These are phyloP conservation scores for Miniopterus natalensis DNA, from an alignment of 2,113 vertebrate genomes.

Conservation along the genomic window DNA sequence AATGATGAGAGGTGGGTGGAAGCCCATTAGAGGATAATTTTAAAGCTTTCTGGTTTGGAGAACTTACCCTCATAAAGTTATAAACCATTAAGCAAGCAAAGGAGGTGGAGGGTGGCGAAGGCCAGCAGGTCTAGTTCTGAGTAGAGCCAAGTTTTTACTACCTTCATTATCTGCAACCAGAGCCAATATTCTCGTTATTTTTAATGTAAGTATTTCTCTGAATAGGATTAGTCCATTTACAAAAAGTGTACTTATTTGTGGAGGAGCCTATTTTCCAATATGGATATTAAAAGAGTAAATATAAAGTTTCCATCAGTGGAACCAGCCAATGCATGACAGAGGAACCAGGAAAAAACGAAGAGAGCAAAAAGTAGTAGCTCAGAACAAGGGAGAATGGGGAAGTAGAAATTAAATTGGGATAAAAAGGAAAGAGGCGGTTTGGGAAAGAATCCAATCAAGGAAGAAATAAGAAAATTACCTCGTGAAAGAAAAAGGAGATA, in stretches of 20 bases:
- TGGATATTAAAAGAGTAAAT: conserved; percentile 53
- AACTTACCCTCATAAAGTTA: background rate
- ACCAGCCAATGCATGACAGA: background rate
- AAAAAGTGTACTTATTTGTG: conserved; percentile 19
- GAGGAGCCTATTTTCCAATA: conserved; percentile 53
- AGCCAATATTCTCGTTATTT: conserved; percentile 62
- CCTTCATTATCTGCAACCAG: conserved; percentile 51
- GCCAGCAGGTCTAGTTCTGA: background rate
- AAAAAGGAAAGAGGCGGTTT: background rate
- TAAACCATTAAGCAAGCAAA: background rate
- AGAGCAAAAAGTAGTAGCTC: background rate
- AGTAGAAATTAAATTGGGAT: background rate
- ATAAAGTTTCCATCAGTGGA: conserved; percentile 56
- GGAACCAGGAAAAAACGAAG: background rate
- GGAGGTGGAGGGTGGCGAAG: fast-evolving
- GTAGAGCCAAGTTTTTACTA: background rate
- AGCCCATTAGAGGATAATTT: background rate
- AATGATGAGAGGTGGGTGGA: background rate
- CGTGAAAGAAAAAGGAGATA: background rate
- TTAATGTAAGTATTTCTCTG: conserved; percentile 57
- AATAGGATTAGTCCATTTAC: conserved; percentile 55
- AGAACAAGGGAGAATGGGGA: background rate
- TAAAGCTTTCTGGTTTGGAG: conserved; percentile 52
- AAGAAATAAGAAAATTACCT: background rate
- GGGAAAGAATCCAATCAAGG: background rate